phyloP scores from a whole-genome alignment of 2,888 invertebrate genomes.

The Deroplatys truncata region DNA sequence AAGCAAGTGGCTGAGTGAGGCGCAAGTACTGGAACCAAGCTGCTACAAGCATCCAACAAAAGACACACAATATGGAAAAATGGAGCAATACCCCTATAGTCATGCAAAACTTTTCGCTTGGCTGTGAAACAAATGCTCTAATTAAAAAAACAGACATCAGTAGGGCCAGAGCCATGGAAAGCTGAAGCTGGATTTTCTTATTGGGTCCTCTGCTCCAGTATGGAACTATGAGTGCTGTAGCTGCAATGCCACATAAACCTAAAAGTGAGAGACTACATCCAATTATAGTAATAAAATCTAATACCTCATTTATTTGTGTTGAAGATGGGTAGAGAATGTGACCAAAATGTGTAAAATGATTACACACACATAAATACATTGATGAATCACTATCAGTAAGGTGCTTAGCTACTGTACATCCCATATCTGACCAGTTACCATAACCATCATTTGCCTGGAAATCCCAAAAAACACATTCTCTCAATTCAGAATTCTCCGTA shows the following conservation, averaged over 20 bases:
- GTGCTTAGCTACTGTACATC: neutral
- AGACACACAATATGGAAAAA: conserved; percentile 27
- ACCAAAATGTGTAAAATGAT: conserved; percentile 29
- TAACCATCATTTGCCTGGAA: neutral
- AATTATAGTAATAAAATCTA: conserved; percentile 19
- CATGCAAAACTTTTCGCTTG: conserved; percentile 9
- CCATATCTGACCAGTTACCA: conserved; percentile 25
- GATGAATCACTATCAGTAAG: neutral
- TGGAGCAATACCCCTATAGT: conserved; percentile 22
- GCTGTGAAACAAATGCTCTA: neutral
- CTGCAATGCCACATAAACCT: conserved; percentile 19
- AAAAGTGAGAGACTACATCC: conserved; percentile 22
- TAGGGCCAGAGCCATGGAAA: conserved; percentile 18
- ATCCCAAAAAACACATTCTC: conserved; percentile 28
- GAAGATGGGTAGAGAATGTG: conserved; percentile 12
- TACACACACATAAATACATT: conserved; percentile 21
- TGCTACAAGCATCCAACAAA: conserved; percentile 30
- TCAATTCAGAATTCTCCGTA: neutral
- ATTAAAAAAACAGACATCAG: conserved; percentile 20
- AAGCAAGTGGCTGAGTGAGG: conserved; percentile 16
- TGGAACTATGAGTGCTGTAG: conserved; percentile 11
- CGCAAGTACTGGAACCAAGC: conserved; percentile 26
- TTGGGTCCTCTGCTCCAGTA: conserved; percentile 23
- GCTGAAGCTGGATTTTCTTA: conserved; percentile 25
- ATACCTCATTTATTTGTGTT: neutral